Evolutionary conservation across 2,113 vertebrate genomes (phyloP), one percentile per base, ranked within the genome.

Genomic region (Castor canadensis): DNA sequence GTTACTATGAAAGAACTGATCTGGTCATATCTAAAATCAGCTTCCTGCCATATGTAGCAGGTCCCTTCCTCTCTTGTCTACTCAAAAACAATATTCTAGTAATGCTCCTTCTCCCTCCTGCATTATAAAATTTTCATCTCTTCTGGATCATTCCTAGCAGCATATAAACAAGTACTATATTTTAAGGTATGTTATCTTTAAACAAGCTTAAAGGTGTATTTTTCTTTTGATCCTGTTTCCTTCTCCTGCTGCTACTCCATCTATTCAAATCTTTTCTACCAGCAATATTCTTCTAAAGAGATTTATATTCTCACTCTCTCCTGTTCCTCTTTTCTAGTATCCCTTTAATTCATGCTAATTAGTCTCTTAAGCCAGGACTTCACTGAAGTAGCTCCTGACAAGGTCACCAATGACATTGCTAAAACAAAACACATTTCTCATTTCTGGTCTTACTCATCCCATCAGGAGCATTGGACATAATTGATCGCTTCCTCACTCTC

Each of bases 371-470:
- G 62, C 67, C 69, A 79, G 47, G 35, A 73, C 75, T 52, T 92
- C 71, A 69, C 71, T 71, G 58, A 83, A 84, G 80, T 69, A 64
- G 22, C 35, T 94, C 88, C 80, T 92, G 88, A 93, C 75, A 92
- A 92, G 69, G 79, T 91, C 67, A 69, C 83, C 73, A 45, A 6
- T 64, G 73, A 92, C 62, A 64, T 40, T 56, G 28, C 58, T 38
- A n/a, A 47, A 89, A 73, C 30, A 40, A 80, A n/a, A 24, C 7
- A 16, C 17, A n/a, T 75, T 69, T 95, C 88, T 94, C 89, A 52
- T 76, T 24, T 87, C 26, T 88, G 76, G 76, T 85, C 58, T 87
- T 71, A 56, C 43, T 60, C 83, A 35, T 85, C 67, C 87, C 32
- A 62, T 62, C 54, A 58, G 35, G 17, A 49, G 12, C 32, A 43